These are phyloP conservation scores for Tragelaphus strepsiceros DNA, from an alignment of 2,113 vertebrate genomes.

Conservation along the genomic window DNA sequence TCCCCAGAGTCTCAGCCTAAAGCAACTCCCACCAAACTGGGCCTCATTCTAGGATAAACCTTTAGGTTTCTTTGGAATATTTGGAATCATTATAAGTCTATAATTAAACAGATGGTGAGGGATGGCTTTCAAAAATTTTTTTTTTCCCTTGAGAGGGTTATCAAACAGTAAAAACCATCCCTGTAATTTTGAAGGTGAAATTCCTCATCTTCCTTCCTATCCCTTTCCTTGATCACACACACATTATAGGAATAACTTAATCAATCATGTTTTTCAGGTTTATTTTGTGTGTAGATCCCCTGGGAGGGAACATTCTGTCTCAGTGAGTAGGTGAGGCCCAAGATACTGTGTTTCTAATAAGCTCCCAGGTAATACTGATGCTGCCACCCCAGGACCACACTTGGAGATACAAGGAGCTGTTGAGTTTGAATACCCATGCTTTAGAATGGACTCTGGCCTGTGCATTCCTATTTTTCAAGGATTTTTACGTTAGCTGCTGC, in stretches of 20 bases:
- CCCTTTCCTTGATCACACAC: background rate
- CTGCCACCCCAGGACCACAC: background rate
- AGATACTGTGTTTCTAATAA: background rate
- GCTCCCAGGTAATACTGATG: background rate
- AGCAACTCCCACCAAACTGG: background rate
- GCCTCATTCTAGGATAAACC: background rate
- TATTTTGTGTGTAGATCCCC: background rate
- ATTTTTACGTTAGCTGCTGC: conserved; percentile 27
- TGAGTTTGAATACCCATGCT: background rate
- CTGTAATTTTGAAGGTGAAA: background rate
- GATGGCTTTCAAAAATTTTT: background rate
- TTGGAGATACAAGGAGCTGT: background rate
- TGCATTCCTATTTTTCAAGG: background rate
- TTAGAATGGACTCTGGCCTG: background rate
- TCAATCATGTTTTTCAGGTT: background rate
- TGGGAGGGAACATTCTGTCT: background rate
- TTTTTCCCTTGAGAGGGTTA: background rate
- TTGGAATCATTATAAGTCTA: background rate
- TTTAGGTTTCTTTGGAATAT: background rate
- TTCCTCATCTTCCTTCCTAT: background rate
- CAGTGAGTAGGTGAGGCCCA: background rate
- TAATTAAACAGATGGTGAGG: background rate
- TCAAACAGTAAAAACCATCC: background rate
- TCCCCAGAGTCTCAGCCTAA: background rate
- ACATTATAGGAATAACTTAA: background rate